phyloP scores from a whole-genome alignment of 1,140 invertebrate species.

The Centruroides sculpturatus region DNA sequence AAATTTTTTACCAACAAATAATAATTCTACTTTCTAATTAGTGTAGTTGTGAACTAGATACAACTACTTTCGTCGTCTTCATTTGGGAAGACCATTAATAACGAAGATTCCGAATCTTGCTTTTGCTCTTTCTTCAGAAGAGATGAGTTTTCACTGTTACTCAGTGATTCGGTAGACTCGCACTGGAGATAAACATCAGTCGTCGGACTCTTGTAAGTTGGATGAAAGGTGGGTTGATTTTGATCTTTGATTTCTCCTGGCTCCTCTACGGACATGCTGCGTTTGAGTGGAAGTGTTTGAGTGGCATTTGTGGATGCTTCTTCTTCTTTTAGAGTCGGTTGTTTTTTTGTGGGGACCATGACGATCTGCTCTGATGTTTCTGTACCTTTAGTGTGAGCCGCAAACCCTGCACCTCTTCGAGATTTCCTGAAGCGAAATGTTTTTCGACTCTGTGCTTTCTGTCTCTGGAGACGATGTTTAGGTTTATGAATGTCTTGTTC shows the following conservation, averaged over 20 bases:
- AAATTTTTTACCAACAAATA: too few species aligned
- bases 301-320: background rate
- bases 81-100: conserved; percentile 10
- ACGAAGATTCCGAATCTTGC: conserved; percentile 4
- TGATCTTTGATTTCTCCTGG: background rate
- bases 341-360: conserved; percentile 8
- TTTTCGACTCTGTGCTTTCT: conserved; percentile 84
- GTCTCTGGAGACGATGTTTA: conserved; percentile 62
- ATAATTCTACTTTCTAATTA: too few species aligned
- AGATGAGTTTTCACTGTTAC: conserved; percentile 5
- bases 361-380: conserved; percentile 8
- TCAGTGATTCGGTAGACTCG: conserved; percentile 8
- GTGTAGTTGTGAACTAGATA: background rate
- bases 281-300: conserved; percentile 4
- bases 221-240: conserved; percentile 5
- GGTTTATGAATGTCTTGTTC: conserved; percentile 12
- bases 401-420: conserved; percentile 20
- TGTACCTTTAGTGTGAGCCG: background rate
- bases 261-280: background rate
- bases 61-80: conserved; percentile 8
- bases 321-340: conserved; percentile 1
- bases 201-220: conserved; percentile 1
- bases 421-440: conserved; percentile 47
- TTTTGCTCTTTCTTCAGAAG: conserved; percentile 3
- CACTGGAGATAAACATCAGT: background rate